phyloP scores from a whole-genome alignment of 2,113 vertebrate genomes.

The Rynchops niger region DNA sequence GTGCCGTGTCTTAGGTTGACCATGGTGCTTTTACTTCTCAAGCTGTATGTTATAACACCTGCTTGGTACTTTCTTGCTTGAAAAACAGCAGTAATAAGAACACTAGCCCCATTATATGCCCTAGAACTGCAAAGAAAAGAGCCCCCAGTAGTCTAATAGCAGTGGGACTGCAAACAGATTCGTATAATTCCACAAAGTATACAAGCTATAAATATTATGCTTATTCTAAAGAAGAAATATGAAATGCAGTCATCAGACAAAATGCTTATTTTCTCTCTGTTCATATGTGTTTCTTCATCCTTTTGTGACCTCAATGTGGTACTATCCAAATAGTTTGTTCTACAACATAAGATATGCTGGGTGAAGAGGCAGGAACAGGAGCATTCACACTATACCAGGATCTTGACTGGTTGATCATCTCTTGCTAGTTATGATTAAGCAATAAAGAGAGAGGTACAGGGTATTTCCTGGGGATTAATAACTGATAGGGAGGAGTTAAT shows the following conservation, averaged over 20 bases:
- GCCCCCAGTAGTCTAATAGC: neutral
- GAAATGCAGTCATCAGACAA: neutral
- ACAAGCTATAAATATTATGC: neutral
- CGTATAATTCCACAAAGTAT: neutral
- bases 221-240: neutral
- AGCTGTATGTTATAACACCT: neutral
- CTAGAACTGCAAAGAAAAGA: neutral
- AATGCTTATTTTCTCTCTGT: neutral
- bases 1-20: neutral
- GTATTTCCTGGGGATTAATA: constrained; percentile 59
- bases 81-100: neutral
- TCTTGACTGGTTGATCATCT: constrained; percentile 14
- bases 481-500: constrained; percentile 53
- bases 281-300: neutral
- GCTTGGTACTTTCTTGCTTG: neutral
- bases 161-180: neutral
- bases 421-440: constrained; percentile 21
- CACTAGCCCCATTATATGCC: neutral
- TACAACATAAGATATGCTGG: neutral
- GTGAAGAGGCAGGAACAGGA: neutral
- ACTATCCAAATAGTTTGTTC: neutral
- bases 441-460: neutral
- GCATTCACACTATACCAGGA: neutral
- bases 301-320: neutral
- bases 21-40: neutral